A percentile compares a stretch with the other conserved stretches of the same genome.
These are phyloP conservation scores for Condylura cristata DNA, from an alignment of 2,113 vertebrate genomes.

Conservation along the genomic window DNA sequence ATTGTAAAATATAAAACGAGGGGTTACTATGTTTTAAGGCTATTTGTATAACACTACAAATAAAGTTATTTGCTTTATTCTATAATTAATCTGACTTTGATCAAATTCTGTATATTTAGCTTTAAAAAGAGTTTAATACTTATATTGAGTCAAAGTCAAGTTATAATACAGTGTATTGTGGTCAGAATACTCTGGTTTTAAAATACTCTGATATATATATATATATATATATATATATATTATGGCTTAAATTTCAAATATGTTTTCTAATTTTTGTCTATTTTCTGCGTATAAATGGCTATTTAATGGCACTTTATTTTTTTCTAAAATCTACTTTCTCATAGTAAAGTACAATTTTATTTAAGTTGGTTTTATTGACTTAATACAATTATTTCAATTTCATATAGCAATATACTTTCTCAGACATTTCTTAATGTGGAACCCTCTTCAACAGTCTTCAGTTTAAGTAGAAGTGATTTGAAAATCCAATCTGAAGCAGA, in stretches of 20 bases:
- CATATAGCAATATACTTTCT: not conserved
- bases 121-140: not conserved
- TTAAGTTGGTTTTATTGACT: not conserved
- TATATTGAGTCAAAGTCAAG: not conserved
- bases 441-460: not conserved
- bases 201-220: not conserved
- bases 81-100: not conserved
- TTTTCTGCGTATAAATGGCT: not conserved
- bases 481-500: not conserved
- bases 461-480: not conserved
- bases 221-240: not conserved
- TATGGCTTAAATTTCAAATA: not conserved
- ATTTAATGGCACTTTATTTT: not conserved
- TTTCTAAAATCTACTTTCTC: not conserved
- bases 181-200: not conserved
- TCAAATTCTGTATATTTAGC: not conserved
- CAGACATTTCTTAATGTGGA: not conserved
- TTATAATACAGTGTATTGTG: not conserved
- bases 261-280: not conserved
- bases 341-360: not conserved
- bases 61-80: not conserved
- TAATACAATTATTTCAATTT: not conserved
- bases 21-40: not conserved
- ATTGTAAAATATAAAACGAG: not conserved
- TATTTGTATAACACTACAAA: not conserved